Conservation (phyloP, 2,888 invertebrate genomes). For the Copidosoma aretas region DNA sequence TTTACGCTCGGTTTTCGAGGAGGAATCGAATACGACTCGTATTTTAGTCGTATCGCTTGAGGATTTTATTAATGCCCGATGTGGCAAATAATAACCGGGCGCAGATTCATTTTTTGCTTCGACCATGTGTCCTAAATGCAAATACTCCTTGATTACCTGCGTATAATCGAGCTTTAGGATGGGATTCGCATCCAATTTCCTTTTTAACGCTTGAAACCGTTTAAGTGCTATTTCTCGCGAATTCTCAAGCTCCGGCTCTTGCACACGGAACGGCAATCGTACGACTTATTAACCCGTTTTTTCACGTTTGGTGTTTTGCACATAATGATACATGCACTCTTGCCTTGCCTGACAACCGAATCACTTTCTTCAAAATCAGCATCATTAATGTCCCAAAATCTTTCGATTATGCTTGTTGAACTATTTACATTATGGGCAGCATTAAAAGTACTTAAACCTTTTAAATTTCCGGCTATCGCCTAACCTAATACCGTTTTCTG, state of each 20-base stretch:
- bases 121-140: slow-evolving; percentile 37
- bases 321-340: no score
- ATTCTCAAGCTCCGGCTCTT: no score
- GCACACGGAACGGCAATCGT: no score
- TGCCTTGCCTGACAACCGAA: no score
- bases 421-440: no score
- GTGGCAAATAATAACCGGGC: slow-evolving; percentile 46
- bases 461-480: slow-evolving; percentile 13
- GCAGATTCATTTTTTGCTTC: neutral
- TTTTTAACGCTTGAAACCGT: slow-evolving; percentile 24
- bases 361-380: no score
- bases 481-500: slow-evolving; percentile 41
- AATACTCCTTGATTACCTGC: slow-evolving; percentile 32
- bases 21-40: slow-evolving; percentile 52
- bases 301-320: no score
- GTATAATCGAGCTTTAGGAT: slow-evolving; percentile 25
- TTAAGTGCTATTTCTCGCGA: slow-evolving; percentile 14
- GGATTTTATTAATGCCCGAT: slow-evolving; percentile 47
- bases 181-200: slow-evolving; percentile 27
- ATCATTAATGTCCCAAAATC: no score
- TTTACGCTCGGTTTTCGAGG: slow-evolving; percentile 41
- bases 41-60: slow-evolving; percentile 46
- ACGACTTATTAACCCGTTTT: no score
- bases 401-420: no score
- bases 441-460: no score